Base-by-base conservation (phyloP, 2,888 invertebrate species). In the Orthosia gracilis region DNA sequence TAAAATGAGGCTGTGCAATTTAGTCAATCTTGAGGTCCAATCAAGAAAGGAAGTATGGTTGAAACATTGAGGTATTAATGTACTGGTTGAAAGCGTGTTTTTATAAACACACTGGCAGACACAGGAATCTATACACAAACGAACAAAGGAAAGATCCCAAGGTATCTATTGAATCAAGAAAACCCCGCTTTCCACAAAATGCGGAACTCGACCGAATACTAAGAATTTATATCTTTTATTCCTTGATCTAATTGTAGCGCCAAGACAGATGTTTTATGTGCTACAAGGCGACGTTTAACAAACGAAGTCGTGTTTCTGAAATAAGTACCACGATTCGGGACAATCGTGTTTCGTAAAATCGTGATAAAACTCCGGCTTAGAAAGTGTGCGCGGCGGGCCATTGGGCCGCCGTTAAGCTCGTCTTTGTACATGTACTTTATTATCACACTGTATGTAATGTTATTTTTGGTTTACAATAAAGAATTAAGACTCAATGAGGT, bases 341-440 rank as follows among this genome's bases (percentile, higher is more conserved):
- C 64, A 77, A 78, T 78, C 76, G 78, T 84, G 80, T 84, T 82
- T 80, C 74, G 70, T 78, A 84, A 84, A 81, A 82, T 77, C 82
- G 73, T 84, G 86, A 85, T 86, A 84, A 86, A 84, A 76, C 73
- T 76, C 64, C 31, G 58, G 71, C 18, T 73, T 68, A 79, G 75
- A 75, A 75, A 84, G n/a, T n/a, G n/a, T n/a, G n/a, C n/a, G 73
- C 55, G 55, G 67, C 65, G 47, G 54, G 52, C 82, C 73, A 79
- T 76, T 70, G 71, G 74, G 59, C 72, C 69, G 64, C 52, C 72
- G 73, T 77, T 69, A 47, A 21, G 52, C 5, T 64, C 40, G 49
- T 31, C 4, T 4, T 47, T 18, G 7, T 15, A 26, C 26, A n/a
- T n/a, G n/a, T n/a, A n/a, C n/a, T n/a, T n/a, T n/a, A n/a, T n/a